These are phyloP conservation scores for Hermaeophaga mercurialis DNA, from an alignment of 2,888 invertebrate species.

Conservation along the genomic window DNA sequence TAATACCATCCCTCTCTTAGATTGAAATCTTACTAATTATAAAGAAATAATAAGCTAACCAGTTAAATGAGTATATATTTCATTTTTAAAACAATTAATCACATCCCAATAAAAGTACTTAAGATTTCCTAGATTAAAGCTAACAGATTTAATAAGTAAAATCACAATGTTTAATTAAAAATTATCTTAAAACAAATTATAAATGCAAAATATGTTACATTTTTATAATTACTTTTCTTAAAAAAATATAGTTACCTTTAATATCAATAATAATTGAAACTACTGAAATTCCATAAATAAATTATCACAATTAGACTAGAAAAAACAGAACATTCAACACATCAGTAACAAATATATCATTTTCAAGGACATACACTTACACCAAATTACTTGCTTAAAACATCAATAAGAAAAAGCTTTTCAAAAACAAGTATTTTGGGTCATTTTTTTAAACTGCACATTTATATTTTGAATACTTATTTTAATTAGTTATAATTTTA, in stretches of 20 bases:
- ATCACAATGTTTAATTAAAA: too few relatives aligned
- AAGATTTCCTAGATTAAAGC: too few relatives aligned
- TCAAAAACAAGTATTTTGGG: too few relatives aligned
- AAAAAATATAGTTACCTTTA: background rate
- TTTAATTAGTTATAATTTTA: too few relatives aligned
- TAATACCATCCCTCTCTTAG: too few relatives aligned
- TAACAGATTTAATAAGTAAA: too few relatives aligned
- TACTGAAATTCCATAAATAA: background rate
- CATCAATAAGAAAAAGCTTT: background rate
- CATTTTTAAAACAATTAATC: slow-evolving; percentile 2
- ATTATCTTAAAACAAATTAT: too few relatives aligned
- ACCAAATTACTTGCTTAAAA: background rate
- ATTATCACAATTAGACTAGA: background rate
- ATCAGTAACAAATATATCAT: background rate
- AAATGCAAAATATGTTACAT: too few relatives aligned
- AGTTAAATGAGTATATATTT: slow-evolving; percentile 7
- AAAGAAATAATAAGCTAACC: too few relatives aligned
- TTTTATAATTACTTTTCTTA: background rate
- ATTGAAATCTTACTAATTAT: too few relatives aligned
- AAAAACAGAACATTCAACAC: background rate
- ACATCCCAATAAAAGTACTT: slow-evolving; percentile 10
- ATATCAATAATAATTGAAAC: background rate
- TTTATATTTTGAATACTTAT: too few relatives aligned
- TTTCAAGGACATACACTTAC: background rate
- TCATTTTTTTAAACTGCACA: too few relatives aligned